Base-by-base conservation (phyloP, 2,888 invertebrate species). In the Trisateles emortualis region DNA sequence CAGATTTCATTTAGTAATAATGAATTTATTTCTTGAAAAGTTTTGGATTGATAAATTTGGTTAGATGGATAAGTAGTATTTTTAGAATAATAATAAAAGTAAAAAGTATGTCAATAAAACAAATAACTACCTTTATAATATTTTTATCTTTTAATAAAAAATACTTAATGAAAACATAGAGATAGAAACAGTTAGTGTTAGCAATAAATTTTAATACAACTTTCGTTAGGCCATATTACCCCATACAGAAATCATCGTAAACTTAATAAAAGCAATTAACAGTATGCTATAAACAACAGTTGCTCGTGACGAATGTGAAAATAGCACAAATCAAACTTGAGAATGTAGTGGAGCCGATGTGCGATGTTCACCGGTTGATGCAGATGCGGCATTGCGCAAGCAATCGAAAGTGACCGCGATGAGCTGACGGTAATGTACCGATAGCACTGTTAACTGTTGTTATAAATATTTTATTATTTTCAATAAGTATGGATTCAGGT, bases 341-440 rank as follows among this genome's bases (percentile, higher is more conserved):
- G 71, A 68, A 72, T 64, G 59, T 61, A 52, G 43, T 73, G 77
- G 26, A 26, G 4, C 26, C 4, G n/a, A n/a, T n/a, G n/a, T n/a
- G 9, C 26, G 75, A 81, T 82, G 78, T 54, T 26, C 4, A 8
- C 3, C 9, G 26, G 44, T 64, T 55, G 47, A 60, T 52, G 71
- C 79, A 80, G 79, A 82, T 79, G 79, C 69, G 67, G 49, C 43
- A 58, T 83, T 81, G 75, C 74, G 78, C 76, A 83, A 84, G 58
- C 57, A 16, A 87, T 84, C 87, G 88, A 88, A 89, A 88, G 88
- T 89, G 84, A 78, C 77, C 78, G 74, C 62, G 68, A 68, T 66
- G 74, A 71, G 68, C 63, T 66, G 64, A 51, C 54, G 52, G 43
- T 22, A 30, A 47, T 29, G 79, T 83, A 86, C 76, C 58, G 84